phyloP scores from a whole-genome alignment of 2,888 invertebrate species.

The Stenolophus ochropezus region DNA sequence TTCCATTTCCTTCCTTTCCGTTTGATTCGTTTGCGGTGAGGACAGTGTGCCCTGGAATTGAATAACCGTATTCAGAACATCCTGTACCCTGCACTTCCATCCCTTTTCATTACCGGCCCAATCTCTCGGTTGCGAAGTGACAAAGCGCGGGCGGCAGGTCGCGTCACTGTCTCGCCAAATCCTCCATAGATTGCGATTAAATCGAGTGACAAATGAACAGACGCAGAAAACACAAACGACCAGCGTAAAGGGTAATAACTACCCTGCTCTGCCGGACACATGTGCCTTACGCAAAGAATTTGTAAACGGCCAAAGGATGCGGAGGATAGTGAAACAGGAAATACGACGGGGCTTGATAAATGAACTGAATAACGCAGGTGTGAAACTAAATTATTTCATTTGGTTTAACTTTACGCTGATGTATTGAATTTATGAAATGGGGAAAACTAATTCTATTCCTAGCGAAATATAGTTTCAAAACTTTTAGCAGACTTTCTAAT shows the following conservation, averaged over 20 bases:
- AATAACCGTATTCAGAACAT: slow-evolving; percentile 30
- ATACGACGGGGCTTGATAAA: background rate
- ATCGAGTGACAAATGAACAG: slow-evolving; percentile 57
- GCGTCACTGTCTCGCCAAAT: slow-evolving; percentile 30
- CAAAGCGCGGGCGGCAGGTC: slow-evolving; percentile 21
- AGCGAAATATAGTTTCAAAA: too few relatives aligned
- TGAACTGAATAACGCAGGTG: background rate
- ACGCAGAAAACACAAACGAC: slow-evolving; percentile 45
- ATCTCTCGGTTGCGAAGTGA: slow-evolving; percentile 6
- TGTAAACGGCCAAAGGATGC: background rate
- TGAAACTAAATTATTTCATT: background rate
- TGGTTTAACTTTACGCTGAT: background rate
- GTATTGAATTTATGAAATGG: background rate
- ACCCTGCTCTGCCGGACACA: background rate
- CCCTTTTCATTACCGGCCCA: slow-evolving; percentile 28
- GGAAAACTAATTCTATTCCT: too few relatives aligned
- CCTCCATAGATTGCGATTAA: slow-evolving; percentile 52
- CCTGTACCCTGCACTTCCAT: background rate
- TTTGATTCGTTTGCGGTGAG: background rate
- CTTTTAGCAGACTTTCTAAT: too few relatives aligned
- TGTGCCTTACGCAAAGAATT: slow-evolving; percentile 7
- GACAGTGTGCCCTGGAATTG: background rate
- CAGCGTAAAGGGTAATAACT: slow-evolving; percentile 29
- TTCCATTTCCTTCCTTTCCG: background rate
- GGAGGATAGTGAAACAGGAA: background rate